Evolutionary conservation across 2,888 invertebrate species (phyloP), one percentile per base, ranked within the genome.

Genomic region (Ashinkailepas kermadecensis): DNA sequence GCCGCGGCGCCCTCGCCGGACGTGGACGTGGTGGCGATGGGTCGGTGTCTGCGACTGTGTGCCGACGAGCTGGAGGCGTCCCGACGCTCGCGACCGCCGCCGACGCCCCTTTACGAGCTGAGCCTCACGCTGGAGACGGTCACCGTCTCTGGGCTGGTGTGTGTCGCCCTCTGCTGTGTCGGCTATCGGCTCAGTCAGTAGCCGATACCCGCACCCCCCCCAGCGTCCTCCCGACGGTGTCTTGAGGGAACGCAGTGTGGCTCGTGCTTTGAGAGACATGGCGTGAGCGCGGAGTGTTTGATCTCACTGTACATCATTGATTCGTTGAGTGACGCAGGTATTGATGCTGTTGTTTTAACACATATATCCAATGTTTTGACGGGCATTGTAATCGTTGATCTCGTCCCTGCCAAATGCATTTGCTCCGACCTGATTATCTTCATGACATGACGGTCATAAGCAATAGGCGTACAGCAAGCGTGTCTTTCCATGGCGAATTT

Each of bases 1-100:
- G 65, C 65, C 23, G 23, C 65, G 23, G 65, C 25, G 12, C 13
- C 70, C 13, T 10, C 11, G 12, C 25, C 9, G 21, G 70, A 6
- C 39, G 39, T 6, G 39, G 70, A 25, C 39, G 70, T 23, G 15
- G 15, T 70, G 54, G 74, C n/a, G 54, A 54, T 74, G 54, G 74
- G 74, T 54, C 74, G 74, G 13, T 54, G 74, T 10, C 74, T 74
- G 54, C 74, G 74, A 3, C 54, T 10, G 18, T 74, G 74, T 12
- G 74, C 74, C 74, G 74, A 74, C 18, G 54, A 74, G 74, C 54
- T 74, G 18, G 74, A 74, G 54, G 21, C 54, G 74, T 54, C 54
- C 18, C 74, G 74, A 1, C 74, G 74, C 8, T 18, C 15, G 8
- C 18, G 7, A 54, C 54, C 74, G 74, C 23, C 65, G 65, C 65